Evolutionary conservation across 2,797 vertebrate species (phyloP), one percentile per base, ranked within the genome.

Genomic region (Spheniscus humboldti): DNA sequence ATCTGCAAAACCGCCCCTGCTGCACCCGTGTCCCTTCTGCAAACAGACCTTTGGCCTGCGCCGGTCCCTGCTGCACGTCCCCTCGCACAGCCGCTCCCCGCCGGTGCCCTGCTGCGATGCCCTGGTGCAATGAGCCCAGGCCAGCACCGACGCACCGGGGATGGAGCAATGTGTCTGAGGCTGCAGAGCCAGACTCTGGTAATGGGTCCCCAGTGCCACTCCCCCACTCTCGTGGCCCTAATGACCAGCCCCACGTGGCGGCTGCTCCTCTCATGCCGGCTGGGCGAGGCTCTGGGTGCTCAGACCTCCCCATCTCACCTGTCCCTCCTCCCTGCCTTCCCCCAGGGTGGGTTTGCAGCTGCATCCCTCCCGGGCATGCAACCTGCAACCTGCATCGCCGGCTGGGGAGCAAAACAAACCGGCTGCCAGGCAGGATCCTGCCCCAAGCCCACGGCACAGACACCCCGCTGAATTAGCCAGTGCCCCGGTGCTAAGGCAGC

Each of bases 371-470:
- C 2, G 0, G n/a, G 64, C 45, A 47, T 31, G n/a, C n/a, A 31
- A n/a, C 52, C 71, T 33, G 12, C 39, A 14, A 24, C 59, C 31
- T 67, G 60, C 33, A 13, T 30, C 67, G 6, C 18, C 0, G 2
- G 6, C 41, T 41, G 39, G 37, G 47, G 59, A 60, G 39, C 25
- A 48, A 77, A 71, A 31, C 0, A 0, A 75, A 31, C 7, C 1
- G 0, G 33, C 56, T 83, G 47, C 59, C 6, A 4, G 39, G 66
- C n/a, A 33, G 31, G 41, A 7, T 78, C 43, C 33, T 63, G 60
- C 72, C 66, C 43, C 43, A 4, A 60, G 20, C 71, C 47, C 39
- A 3, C 0, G 7, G 77, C 85, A 71, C 0, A 0, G 25, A 43
- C 33, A 39, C 33, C 41, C 41, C 1, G 0, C 20, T 2, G 50